These are phyloP conservation scores for human DNA, from an alignment of 2,113 vertebrate genomes.

Conservation along the genomic window GRCh38 chr20:54519001-54519500, in stretches of 20 bases:
- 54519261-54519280: neutral
- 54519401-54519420: neutral
- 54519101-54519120: neutral
- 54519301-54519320: neutral
- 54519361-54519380: neutral
- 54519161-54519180: neutral
- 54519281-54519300: neutral
- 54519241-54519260: neutral
- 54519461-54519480: neutral
- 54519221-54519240: neutral
- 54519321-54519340: neutral
- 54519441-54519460: neutral
- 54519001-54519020: no score
- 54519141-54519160: neutral
- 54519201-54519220: accelerated
- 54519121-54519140: neutral
- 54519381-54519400: neutral
- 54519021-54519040: no score
- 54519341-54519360: neutral
- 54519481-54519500: neutral
- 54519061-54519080: no score
- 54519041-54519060: no score
- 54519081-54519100: no score
- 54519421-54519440: conserved; percentile 21
- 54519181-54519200: neutral